Conservation (phyloP, 2,113 vertebrate genomes). For the Oreocharis arfaki region DNA sequence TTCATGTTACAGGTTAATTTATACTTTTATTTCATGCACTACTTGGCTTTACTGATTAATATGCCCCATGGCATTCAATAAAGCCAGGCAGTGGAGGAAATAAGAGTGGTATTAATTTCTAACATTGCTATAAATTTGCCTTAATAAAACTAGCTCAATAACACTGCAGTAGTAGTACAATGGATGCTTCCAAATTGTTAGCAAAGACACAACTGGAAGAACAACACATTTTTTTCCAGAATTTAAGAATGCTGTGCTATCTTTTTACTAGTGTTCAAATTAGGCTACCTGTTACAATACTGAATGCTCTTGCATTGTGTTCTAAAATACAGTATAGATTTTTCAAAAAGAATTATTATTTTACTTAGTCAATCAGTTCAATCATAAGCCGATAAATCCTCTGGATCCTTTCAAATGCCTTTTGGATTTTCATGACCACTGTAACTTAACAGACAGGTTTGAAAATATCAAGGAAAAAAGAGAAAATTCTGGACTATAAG, state of each 20-base stretch:
- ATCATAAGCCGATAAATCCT: background rate
- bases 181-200: slow-evolving; percentile 74
- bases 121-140: slow-evolving; percentile 84
- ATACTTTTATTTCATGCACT: slow-evolving; percentile 86
- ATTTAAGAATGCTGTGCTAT: slow-evolving; percentile 34
- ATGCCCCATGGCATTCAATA: slow-evolving; percentile 85
- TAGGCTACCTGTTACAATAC: background rate
- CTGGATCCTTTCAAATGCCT: background rate
- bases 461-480: background rate
- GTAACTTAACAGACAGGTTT: background rate
- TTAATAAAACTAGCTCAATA: slow-evolving; percentile 81
- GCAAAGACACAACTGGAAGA: slow-evolving; percentile 69
- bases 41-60: slow-evolving; percentile 85
- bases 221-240: slow-evolving; percentile 14
- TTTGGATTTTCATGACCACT: background rate
- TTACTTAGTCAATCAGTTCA: background rate
- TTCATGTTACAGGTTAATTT: slow-evolving; percentile 83
- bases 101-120: slow-evolving; percentile 84
- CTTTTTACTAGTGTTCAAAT: slow-evolving; percentile 11
- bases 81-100: slow-evolving; percentile 79
- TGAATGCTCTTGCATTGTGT: background rate
- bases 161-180: slow-evolving; percentile 72
- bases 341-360: background rate
- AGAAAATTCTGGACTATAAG: background rate
- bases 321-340: background rate